phyloP scores from a whole-genome alignment of 2,113 vertebrate genomes.

The Bostrychus sinensis region DNA sequence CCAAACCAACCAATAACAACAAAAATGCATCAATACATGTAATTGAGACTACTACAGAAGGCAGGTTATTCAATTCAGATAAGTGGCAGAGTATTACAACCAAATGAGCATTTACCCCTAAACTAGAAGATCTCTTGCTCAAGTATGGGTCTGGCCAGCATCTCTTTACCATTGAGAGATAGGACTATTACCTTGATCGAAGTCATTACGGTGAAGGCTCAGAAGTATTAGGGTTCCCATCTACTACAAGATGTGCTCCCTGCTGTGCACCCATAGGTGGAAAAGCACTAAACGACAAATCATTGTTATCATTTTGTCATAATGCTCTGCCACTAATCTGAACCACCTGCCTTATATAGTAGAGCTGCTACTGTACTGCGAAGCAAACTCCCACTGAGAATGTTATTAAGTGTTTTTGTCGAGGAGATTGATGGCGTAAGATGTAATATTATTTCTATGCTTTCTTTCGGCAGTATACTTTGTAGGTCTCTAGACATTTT shows the following conservation, averaged over 20 bases:
- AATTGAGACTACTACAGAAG: too few relatives aligned
- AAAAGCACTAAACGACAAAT: slow-evolving; percentile 39
- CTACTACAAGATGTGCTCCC: slow-evolving; percentile 20
- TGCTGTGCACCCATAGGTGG: slow-evolving; percentile 35
- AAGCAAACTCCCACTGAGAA: slow-evolving; percentile 44
- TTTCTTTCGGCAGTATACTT: slow-evolving; percentile 23
- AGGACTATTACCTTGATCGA: background rate
- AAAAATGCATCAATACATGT: too few relatives aligned
- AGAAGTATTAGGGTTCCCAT: slow-evolving; percentile 9
- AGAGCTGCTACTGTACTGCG: slow-evolving; percentile 13
- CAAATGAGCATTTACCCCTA: too few relatives aligned
- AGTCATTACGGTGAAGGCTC: slow-evolving; percentile 23
- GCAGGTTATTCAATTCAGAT: too few relatives aligned
- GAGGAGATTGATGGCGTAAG: slow-evolving; percentile 34
- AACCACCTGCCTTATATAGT: slow-evolving; percentile 41
- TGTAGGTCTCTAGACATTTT: slow-evolving; percentile 5
- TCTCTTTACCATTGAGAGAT: too few relatives aligned
- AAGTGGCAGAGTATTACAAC: too few relatives aligned
- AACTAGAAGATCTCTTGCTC: too few relatives aligned
- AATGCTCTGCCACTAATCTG: slow-evolving; percentile 41
- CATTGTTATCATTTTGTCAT: slow-evolving; percentile 23
- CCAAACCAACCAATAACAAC: too few relatives aligned
- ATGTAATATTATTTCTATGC: slow-evolving; percentile 24
- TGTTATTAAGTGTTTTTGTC: slow-evolving; percentile 44
- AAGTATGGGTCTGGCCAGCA: too few relatives aligned